These are phyloP conservation scores for Hydrozoanthus gracilis DNA, from an alignment of 92 coral and sea anemone species.

Conservation along the genomic window DNA sequence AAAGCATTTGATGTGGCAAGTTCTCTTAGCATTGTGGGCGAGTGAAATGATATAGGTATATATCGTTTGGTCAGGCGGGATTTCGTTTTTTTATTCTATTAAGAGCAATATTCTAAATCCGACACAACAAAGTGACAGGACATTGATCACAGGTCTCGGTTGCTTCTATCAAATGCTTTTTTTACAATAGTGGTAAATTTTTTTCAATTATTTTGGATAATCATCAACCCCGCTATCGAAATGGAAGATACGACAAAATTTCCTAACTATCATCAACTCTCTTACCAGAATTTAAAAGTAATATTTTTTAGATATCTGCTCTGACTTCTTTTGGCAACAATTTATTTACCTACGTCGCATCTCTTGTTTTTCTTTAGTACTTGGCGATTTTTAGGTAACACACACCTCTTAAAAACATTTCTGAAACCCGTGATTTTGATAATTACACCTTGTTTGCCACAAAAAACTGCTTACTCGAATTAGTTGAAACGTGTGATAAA, in stretches of 20 bases:
- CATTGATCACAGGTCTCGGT: constrained; percentile 43
- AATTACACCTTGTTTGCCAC: constrained; percentile 13
- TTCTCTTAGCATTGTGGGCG: constrained; percentile 19
- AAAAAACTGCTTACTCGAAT: constrained; percentile 45
- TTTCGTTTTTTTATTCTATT: constrained; percentile 4
- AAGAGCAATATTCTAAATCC: constrained; percentile 37
- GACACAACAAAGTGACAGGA: constrained; percentile 26
- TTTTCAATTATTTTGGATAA: constrained; percentile 27
- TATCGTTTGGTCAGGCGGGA: not conserved
- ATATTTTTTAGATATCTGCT: constrained; percentile 22
- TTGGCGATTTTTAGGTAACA: not conserved
- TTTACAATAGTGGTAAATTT: not conserved
- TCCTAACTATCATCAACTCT: constrained; percentile 1
- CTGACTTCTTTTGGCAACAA: constrained; percentile 9
- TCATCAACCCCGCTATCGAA: not conserved
- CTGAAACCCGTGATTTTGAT: constrained; percentile 25
- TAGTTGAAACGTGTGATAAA: constrained; percentile 30
- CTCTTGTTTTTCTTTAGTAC: constrained; percentile 16
- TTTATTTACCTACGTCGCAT: not conserved
- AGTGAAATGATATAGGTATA: constrained; percentile 27
- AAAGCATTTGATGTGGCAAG: not conserved
- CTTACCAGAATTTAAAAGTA: not conserved
- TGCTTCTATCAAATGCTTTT: constrained; percentile 33
- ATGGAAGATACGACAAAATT: not conserved
- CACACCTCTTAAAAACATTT: not conserved